Evolutionary conservation across 1,140 invertebrate genomes (phyloP), one percentile per base, ranked within the genome.

Genomic region (Caenorhabditis latens): DNA sequence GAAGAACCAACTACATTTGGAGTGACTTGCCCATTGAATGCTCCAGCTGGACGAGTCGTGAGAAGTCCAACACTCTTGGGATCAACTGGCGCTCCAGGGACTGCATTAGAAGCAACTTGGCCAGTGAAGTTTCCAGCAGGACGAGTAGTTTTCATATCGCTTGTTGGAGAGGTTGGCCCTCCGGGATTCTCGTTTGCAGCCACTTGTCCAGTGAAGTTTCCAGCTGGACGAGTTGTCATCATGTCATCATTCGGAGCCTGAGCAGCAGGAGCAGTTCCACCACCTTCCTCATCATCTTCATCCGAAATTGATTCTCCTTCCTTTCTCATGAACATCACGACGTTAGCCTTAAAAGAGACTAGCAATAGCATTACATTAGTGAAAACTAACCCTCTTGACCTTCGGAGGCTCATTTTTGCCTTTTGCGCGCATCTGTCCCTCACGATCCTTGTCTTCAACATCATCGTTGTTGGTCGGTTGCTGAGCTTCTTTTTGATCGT

Each of bases 381-480:
- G 11, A 11, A 75, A 21, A 9, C 71, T 46, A 13, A 79, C 71
- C 71, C 53, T 79, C 43, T 75, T 75, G 16, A 13, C 61, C 65
- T 71, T 43, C 9, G 65, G 7, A 14, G 43, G 21, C 2, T 79
- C 71, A 5, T 19, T 19, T n/a, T 53, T 79, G n/a, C 19, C 24
- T 46, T 79, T 79, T 14, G 71, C 32, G 14, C 71, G 46, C 71
- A 79, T 24, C 13, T 53, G 71, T 79, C 71, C 71, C 46, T 79
- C 5, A 14, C 71, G 71, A 79, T 79, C 71, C 71, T 79, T 79
- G 9, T 79, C 71, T 13, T 79, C 71, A 6, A 53, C 71, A 7
- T 79, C 71, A 5, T 79, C 71, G n/a, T 79, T 79, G 8, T 24
- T 13, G 9, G 71, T 50, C 11, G 71, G 43, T 50, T 79, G 71